A percentile compares a stretch with the other conserved stretches of the same genome.
Evolutionary conservation across 30 jellyfish, hydroid and myxozoan genomes (phyloP).

Genomic region (Pseudorhiza aurosa): DNA sequence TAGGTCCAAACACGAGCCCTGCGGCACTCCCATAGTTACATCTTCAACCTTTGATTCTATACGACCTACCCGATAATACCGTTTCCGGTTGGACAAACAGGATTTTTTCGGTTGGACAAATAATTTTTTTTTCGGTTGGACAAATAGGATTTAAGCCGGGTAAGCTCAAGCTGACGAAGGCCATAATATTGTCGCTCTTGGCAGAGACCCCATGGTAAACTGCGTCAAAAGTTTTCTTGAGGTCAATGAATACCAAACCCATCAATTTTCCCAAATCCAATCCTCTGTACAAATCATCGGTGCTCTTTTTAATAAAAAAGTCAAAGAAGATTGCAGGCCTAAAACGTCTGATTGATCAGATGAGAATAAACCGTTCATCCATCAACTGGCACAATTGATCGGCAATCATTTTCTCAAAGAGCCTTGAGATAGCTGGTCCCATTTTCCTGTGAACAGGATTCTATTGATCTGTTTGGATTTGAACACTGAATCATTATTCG

Average conservation of each 20-base stretch:
- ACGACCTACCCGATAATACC: background rate
- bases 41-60: background rate
- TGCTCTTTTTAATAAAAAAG: background rate
- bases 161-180: background rate
- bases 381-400: too few relatives aligned
- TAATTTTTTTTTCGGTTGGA: too few relatives aligned
- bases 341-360: too few relatives aligned
- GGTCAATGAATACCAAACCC: constrained; percentile 5
- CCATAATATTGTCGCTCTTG: background rate
- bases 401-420: too few relatives aligned
- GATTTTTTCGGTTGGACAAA: too few relatives aligned
- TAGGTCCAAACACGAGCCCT: background rate
- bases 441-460: too few relatives aligned
- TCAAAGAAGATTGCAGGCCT: background rate
- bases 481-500: too few relatives aligned
- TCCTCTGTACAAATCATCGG: background rate
- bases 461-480: too few relatives aligned
- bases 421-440: too few relatives aligned
- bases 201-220: background rate
- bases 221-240: constrained; percentile 1
- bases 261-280: background rate
- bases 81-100: background rate
- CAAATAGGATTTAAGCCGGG: background rate
- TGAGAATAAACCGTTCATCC: too few relatives aligned
- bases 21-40: background rate